A percentile compares a stretch with the other conserved stretches of the same genome.
phyloP scores from a whole-genome alignment of 1,140 invertebrate genomes.

The Thrips palmi region DNA sequence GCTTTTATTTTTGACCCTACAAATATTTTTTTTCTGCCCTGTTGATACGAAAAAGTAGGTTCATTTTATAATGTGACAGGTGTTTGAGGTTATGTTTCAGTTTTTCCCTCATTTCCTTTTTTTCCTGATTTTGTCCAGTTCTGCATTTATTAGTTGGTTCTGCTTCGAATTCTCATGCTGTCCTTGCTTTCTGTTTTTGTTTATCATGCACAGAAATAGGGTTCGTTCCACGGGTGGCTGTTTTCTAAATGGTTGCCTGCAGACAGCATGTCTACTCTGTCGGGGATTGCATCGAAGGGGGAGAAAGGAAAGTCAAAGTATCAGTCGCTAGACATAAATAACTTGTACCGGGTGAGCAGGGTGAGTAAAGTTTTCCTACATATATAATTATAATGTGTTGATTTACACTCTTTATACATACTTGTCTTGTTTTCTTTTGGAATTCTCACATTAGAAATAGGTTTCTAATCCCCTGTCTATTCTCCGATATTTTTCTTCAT shows the following conservation, averaged over 20 bases:
- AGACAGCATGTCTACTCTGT: conserved; percentile 78
- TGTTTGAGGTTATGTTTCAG: conserved; percentile 2
- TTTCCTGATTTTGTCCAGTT: too few species aligned
- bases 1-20: not conserved
- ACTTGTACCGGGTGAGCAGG: conserved; percentile 73
- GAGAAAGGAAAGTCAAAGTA: conserved; percentile 90
- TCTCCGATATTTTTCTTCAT: not conserved
- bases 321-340: conserved; percentile 94
- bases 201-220: conserved; percentile 52
- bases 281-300: conserved; percentile 62
- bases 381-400: conserved; percentile 3
- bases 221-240: conserved; percentile 61
- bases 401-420: not conserved
- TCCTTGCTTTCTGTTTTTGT: conserved; percentile 22
- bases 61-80: not conserved
- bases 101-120: conserved; percentile 4
- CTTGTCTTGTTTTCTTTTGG: not conserved
- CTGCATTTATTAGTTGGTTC: too few species aligned
- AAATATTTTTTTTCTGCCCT: too few species aligned
- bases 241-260: conserved; percentile 67
- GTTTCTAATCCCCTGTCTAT: not conserved
- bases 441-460: conserved; percentile 4
- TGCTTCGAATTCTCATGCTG: not conserved
- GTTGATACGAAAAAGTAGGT: not conserved
- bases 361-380: conserved; percentile 39